These are phyloP conservation scores for Agelaius tricolor DNA, from an alignment of 2,113 vertebrate species.

Conservation along the genomic window DNA sequence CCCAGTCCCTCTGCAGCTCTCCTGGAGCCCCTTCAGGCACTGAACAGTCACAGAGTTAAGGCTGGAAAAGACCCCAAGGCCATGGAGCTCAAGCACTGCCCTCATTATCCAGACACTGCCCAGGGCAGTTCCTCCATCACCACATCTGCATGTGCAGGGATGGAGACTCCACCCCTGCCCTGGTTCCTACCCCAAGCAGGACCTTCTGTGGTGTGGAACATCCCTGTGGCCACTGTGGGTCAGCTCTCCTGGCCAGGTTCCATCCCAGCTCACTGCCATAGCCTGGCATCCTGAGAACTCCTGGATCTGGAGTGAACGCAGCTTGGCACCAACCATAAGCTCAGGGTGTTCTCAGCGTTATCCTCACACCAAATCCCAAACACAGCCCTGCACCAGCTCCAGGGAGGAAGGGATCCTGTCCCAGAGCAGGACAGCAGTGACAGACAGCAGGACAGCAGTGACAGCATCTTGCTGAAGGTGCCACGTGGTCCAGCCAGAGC, in stretches of 20 bases:
- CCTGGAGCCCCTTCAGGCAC: not conserved
- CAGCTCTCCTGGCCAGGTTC: not conserved
- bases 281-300: not conserved
- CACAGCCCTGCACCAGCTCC: not conserved
- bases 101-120: not conserved
- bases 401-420: not conserved
- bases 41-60: not conserved
- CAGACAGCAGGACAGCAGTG: not conserved
- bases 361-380: not conserved
- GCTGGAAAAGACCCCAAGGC: not conserved
- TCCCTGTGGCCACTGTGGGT: not conserved
- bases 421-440: not conserved
- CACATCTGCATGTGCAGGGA: not conserved
- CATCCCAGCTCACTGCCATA: not conserved
- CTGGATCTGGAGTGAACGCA: not conserved
- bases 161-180: not conserved
- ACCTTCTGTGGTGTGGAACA: not conserved
- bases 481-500: not conserved
- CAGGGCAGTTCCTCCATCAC: not conserved
- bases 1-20: not conserved
- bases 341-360: accelerated
- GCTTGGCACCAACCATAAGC: not conserved
- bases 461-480: not conserved
- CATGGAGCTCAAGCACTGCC: not conserved
- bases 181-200: not conserved